Evolutionary conservation across 2,797 vertebrate genomes (phyloP).

Genomic region (Oreochromis grahami): DNA sequence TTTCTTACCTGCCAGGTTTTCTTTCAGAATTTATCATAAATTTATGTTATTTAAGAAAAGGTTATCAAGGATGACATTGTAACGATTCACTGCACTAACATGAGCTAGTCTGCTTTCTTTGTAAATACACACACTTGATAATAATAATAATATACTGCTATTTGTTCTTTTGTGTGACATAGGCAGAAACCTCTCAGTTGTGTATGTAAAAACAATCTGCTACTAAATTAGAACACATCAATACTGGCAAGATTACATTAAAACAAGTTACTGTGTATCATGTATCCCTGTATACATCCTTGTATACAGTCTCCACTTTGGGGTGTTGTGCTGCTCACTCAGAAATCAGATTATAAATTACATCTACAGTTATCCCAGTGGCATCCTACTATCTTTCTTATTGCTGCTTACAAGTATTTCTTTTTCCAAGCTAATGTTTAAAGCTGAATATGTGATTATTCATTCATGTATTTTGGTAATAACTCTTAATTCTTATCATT

Average conservation of each 20-base stretch:
- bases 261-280: not conserved
- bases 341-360: not conserved
- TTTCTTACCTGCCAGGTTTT: not conserved
- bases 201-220: not conserved
- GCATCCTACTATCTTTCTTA: not conserved
- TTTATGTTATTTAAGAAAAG: not conserved
- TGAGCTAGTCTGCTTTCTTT: not conserved
- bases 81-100: not conserved
- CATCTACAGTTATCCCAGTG: not conserved
- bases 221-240: not conserved
- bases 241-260: not conserved
- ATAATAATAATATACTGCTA: not conserved
- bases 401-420: not conserved
- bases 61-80: not conserved
- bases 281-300: not conserved
- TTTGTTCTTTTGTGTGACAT: not conserved
- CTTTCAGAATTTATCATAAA: not conserved
- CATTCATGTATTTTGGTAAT: accelerated
- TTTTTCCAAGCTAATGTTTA: not conserved
- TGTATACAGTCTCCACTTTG: not conserved
- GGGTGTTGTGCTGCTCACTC: not conserved
- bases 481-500: not conserved
- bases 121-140: not conserved
- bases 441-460: not conserved
- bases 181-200: not conserved